Conservation (phyloP, 1,140 invertebrate genomes). For the Macrocentrus cingulum region DNA sequence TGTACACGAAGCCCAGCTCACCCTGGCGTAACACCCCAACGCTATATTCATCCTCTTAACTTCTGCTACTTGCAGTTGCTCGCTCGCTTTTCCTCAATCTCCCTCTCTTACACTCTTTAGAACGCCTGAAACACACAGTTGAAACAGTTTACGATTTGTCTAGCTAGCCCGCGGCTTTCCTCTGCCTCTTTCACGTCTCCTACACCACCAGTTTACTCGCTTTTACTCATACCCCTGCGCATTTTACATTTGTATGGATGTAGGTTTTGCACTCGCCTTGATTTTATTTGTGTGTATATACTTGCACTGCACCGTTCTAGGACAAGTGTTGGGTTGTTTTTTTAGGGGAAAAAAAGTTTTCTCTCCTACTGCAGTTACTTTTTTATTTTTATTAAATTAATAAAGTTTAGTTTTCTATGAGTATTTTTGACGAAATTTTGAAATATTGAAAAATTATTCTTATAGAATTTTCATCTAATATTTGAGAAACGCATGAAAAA, state of each 20-base stretch:
- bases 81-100: conserved; percentile 11
- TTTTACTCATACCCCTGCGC: not conserved
- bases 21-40: not conserved
- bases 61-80: conserved; percentile 16
- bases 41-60: conserved; percentile 23
- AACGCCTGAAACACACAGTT: conserved; percentile 13
- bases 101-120: conserved; percentile 2
- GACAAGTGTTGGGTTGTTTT: too few relatives aligned
- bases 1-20: conserved; percentile 35
- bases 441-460: too few relatives aligned
- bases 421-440: too few relatives aligned
- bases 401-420: too few relatives aligned
- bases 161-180: not conserved
- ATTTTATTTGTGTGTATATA: too few relatives aligned
- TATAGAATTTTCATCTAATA: too few relatives aligned
- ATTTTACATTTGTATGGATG: not conserved
- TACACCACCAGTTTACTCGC: not conserved
- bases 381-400: too few relatives aligned
- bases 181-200: conserved; percentile 19
- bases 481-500: too few relatives aligned
- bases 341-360: too few relatives aligned
- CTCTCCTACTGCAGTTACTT: too few relatives aligned
- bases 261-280: not conserved
- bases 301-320: too few relatives aligned
- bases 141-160: conserved; percentile 27